phyloP scores from a whole-genome alignment of 1,140 invertebrate genomes.

The Drosophila persimilis region DNA sequence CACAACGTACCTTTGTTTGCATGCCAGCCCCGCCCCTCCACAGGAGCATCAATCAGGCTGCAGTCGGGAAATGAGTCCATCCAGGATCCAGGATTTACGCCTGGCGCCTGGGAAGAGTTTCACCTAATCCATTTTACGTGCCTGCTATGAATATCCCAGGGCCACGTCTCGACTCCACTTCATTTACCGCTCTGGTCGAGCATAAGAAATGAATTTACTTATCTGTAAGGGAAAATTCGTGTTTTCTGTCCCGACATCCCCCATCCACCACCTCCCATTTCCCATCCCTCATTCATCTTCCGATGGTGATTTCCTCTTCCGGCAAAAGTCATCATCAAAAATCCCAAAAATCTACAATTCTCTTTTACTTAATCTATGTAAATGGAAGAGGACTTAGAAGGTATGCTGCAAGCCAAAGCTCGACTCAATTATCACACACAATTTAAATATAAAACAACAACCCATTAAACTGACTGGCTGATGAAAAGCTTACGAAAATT shows the following conservation, averaged over 20 bases:
- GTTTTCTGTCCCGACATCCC: conserved; percentile 5
- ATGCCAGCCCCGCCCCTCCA: not conserved
- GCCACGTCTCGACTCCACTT: conserved; percentile 30
- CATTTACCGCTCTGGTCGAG: conserved; percentile 35
- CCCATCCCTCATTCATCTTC: not conserved
- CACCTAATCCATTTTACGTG: conserved; percentile 48
- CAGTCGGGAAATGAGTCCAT: conserved; percentile 14
- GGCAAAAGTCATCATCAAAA: conserved; percentile 34
- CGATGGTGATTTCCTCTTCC: conserved; percentile 43
- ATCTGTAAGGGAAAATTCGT: conserved; percentile 23
- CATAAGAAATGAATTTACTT: conserved; percentile 49
- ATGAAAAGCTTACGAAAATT: not conserved
- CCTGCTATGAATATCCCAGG: conserved; percentile 40
- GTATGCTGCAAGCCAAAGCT: conserved; percentile 1
- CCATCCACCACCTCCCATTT: not conserved
- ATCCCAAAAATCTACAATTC: conserved; percentile 33
- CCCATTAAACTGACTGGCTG: not conserved
- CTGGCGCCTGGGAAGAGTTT: conserved; percentile 25
- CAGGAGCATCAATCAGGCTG: conserved; percentile 41
- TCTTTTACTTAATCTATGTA: conserved; percentile 30
- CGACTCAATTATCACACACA: not conserved
- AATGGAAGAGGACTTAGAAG: conserved; percentile 1
- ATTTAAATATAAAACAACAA: not conserved
- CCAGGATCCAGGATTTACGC: conserved; percentile 26
- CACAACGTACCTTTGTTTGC: conserved; percentile 12